Evolutionary conservation across 1,140 invertebrate genomes (phyloP).

Genomic region (Drosophila equinoxialis): DNA sequence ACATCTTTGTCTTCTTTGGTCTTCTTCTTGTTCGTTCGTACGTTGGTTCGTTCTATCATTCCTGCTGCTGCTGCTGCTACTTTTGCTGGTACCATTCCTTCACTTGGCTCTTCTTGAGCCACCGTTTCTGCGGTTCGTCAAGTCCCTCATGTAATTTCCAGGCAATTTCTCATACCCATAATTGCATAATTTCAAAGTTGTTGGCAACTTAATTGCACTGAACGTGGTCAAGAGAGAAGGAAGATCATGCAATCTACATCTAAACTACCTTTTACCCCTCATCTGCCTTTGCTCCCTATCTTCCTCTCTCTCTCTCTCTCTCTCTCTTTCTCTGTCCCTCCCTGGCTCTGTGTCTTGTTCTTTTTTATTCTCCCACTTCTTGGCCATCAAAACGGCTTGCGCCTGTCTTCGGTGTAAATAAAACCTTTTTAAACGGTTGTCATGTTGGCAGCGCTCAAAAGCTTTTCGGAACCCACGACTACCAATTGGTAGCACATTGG

Average conservation of each 20-base stretch:
- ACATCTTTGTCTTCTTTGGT: slow-evolving; percentile 19
- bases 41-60: not conserved
- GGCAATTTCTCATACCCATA: slow-evolving; percentile 82
- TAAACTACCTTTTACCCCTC: slow-evolving; percentile 23
- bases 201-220: slow-evolving; percentile 82
- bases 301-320: not conserved
- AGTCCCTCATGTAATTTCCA: slow-evolving; percentile 78
- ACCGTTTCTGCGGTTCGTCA: slow-evolving; percentile 65
- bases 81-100: slow-evolving; percentile 3
- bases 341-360: not conserved
- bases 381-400: slow-evolving; percentile 9
- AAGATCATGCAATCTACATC: slow-evolving; percentile 43
- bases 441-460: slow-evolving; percentile 55
- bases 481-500: slow-evolving; percentile 20
- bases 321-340: not conserved
- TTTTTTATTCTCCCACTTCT: slow-evolving; percentile 15
- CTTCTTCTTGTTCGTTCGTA: not conserved
- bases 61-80: too few relatives aligned
- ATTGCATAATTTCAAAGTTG: slow-evolving; percentile 83
- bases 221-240: slow-evolving; percentile 40
- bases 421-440: slow-evolving; percentile 81
- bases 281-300: not conserved
- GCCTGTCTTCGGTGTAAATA: slow-evolving; percentile 75
- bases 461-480: slow-evolving; percentile 44
- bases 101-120: slow-evolving; percentile 7